Conservation (phyloP, 1,140 invertebrate genomes). For the Acromyrmex heyeri region DNA sequence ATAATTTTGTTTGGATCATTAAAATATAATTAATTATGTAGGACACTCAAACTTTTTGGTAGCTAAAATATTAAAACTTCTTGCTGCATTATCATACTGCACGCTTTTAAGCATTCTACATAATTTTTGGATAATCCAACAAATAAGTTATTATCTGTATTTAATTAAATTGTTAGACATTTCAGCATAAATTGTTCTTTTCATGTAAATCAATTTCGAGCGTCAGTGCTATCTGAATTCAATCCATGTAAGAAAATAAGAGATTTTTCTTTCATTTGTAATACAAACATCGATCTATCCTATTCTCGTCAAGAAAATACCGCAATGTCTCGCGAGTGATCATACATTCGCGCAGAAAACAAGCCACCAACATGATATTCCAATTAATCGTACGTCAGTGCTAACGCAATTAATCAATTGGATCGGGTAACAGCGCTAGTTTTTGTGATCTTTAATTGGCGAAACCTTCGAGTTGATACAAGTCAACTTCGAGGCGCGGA, state of each 20-base stretch:
- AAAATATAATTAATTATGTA: too few species aligned
- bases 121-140: too few species aligned
- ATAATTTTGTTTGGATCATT: too few species aligned
- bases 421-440: constrained; percentile 19
- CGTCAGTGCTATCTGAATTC: background rate
- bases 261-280: constrained; percentile 31
- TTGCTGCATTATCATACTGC: too few species aligned
- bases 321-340: background rate
- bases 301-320: constrained; percentile 40
- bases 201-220: background rate
- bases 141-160: too few species aligned
- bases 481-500: background rate
- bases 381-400: constrained; percentile 64
- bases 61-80: too few species aligned
- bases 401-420: constrained; percentile 66
- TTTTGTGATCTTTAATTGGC: constrained; percentile 58
- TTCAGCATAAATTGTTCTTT: too few species aligned
- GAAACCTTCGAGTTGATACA: constrained; percentile 33
- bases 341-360: constrained; percentile 2
- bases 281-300: constrained; percentile 53
- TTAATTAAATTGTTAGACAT: too few species aligned
- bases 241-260: constrained; percentile 5
- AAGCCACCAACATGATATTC: constrained; percentile 47
- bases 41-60: too few species aligned
- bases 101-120: too few species aligned